phyloP scores from a whole-genome alignment of 2,888 invertebrate genomes.

The Yponomeuta plumbellus region DNA sequence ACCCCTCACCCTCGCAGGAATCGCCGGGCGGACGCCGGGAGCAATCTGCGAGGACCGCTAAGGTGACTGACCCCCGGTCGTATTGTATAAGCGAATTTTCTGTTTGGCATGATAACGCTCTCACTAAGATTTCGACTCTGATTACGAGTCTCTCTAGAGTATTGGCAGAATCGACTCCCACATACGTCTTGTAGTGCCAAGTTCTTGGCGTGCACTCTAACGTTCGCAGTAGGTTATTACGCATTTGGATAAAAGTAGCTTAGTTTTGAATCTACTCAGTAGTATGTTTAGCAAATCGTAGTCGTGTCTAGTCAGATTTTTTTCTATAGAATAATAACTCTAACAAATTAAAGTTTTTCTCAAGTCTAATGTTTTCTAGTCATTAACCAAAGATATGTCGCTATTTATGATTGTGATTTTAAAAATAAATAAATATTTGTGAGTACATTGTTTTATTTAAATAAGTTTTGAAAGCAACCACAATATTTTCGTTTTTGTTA shows the following conservation, averaged over 20 bases:
- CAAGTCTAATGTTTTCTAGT: slow-evolving; percentile 20
- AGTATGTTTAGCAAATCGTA: slow-evolving; percentile 51
- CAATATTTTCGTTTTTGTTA: slow-evolving; percentile 17
- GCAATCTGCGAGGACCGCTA: slow-evolving; percentile 49
- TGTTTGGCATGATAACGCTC: slow-evolving; percentile 71
- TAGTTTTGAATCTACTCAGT: slow-evolving; percentile 35
- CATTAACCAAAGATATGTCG: slow-evolving; percentile 15
- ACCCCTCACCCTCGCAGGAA: slow-evolving; percentile 63
- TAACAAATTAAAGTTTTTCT: slow-evolving; percentile 6
- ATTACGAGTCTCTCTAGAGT: slow-evolving; percentile 51
- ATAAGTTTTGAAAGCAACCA: neutral
- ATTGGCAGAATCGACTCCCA: slow-evolving; percentile 45
- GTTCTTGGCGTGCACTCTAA: slow-evolving; percentile 50
- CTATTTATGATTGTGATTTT: slow-evolving; percentile 32
- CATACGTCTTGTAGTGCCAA: slow-evolving; percentile 73
- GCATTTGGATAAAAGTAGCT: slow-evolving; percentile 38
- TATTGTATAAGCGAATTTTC: slow-evolving; percentile 72
- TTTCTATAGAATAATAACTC: neutral
- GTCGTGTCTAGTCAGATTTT: slow-evolving; percentile 62
- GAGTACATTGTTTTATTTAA: slow-evolving; percentile 63
- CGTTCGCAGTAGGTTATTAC: slow-evolving; percentile 40
- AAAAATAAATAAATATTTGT: slow-evolving; percentile 56
- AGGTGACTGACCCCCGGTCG: slow-evolving; percentile 73
- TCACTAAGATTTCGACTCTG: slow-evolving; percentile 68
- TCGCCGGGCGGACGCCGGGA: slow-evolving; percentile 36